Base-by-base conservation (phyloP, 2,888 invertebrate genomes). In the Mellilla xanthometata region DNA sequence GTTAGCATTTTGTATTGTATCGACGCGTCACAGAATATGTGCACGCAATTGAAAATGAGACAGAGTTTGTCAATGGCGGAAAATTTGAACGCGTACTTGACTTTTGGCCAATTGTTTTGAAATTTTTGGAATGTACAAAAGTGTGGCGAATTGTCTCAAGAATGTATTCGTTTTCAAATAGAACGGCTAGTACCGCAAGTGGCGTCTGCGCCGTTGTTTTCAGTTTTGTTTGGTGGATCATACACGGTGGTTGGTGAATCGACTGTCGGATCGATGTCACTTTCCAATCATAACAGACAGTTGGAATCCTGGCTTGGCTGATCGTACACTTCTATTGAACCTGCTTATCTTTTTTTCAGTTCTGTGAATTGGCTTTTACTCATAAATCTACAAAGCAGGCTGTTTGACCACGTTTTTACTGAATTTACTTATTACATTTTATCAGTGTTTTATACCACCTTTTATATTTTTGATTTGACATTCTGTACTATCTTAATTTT, bases 41-140 rank as follows among this genome's bases (percentile, higher is more conserved):
- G 87, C 75, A 66, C 67, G 86, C 73, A 85, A 87, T 86, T 81
- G 74, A 62, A 81, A 87, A 87, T 87, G 86, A 87, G 84, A 62
- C 67, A 71, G 70, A 80, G 69, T 86, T 83, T 79, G 84, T 81
- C 78, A 85, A 81, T 76, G 81, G 79, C 72, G 83, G 84, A 82
- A 81, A 85, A 82, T 78, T 75, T 67, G 67, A 66, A 70, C 67
- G 67, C 64, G 76, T 73, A 76, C 79, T 86, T 85, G 84, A 85
- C 72, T 78, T 81, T 81, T 62, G 56, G 79, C 84, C 86, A 82
- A 83, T 53, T 73, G 58, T 83, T 79, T 72, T 73, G 77, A 81
- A 81, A 48, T 48, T 68, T 64, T 39, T 31, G 44, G 46, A 40
- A 47, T 49, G 43, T 49, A 47, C 32, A 48, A 35, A 39, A 41